Percentiles rank a stretch among this genome's conserved stretches.
Conservation (phyloP, 2,113 vertebrate genomes). For the Pygoscelis antarcticus region DNA sequence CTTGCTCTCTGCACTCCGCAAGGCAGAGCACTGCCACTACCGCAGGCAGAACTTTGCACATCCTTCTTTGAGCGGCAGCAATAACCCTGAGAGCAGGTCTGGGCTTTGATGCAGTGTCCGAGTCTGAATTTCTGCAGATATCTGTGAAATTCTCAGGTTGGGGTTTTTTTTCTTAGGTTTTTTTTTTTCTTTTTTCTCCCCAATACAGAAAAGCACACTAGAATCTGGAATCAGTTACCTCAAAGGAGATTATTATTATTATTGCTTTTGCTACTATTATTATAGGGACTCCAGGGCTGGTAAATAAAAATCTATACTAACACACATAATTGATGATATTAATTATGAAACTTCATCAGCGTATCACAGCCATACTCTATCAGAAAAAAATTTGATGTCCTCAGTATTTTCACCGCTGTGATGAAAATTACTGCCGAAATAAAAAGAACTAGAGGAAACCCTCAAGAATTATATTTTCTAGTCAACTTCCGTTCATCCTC, state of each 20-base stretch:
- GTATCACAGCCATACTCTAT: not conserved
- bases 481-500: not conserved
- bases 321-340: not conserved
- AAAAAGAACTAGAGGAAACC: not conserved
- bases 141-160: not conserved
- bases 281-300: not conserved
- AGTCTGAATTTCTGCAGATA: not conserved
- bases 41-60: constrained; percentile 3
- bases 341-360: not conserved
- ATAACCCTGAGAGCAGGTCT: not conserved
- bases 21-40: not conserved
- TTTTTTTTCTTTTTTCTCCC: no score
- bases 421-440: not conserved
- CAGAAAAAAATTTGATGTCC: not conserved
- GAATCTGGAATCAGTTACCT: not conserved
- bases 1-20: constrained; percentile 45
- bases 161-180: no score
- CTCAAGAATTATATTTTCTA: not conserved
- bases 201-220: not conserved
- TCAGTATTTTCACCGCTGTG: not conserved
- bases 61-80: not conserved
- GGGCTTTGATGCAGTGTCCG: not conserved
- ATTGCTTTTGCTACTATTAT: not conserved
- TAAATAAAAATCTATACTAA: not conserved
- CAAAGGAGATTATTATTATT: not conserved